Percentiles rank a stretch among this genome's conserved stretches.
Conservation (phyloP, 1,140 invertebrate species). For the Trichomalopsis sarcophagae region DNA sequence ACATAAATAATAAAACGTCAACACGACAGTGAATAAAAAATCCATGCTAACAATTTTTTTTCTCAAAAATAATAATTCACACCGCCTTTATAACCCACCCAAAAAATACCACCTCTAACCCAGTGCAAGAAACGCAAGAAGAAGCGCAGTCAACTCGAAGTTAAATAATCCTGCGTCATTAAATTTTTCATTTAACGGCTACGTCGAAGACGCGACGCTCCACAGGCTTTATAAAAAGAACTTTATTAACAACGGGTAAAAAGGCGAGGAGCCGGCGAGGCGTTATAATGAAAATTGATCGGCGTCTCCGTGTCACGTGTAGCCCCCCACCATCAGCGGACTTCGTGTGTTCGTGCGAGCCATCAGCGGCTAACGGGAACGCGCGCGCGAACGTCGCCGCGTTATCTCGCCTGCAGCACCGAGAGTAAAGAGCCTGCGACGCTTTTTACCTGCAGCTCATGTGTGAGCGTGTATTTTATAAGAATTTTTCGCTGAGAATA, state of each 20-base stretch:
- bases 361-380: background rate
- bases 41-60: background rate
- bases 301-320: conserved; percentile 14
- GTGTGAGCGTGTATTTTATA: no score
- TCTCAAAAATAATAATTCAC: background rate
- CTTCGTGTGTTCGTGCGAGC: background rate
- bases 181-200: conserved; percentile 5
- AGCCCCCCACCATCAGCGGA: background rate
- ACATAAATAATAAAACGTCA: background rate
- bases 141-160: background rate
- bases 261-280: conserved; percentile 34
- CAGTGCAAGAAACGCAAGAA: no score
- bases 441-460: background rate
- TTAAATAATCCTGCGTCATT: conserved; percentile 9
- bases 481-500: background rate
- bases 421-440: background rate
- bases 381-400: background rate
- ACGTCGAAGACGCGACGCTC: background rate
- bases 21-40: background rate
- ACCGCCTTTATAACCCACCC: background rate
- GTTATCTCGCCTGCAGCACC: background rate
- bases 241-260: conserved; percentile 42
- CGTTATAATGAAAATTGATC: conserved; percentile 52
- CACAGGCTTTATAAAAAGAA: conserved; percentile 34
- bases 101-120: background rate